phyloP scores from a whole-genome alignment of 2,113 vertebrate species.

The Pseudopipra pipra region DNA sequence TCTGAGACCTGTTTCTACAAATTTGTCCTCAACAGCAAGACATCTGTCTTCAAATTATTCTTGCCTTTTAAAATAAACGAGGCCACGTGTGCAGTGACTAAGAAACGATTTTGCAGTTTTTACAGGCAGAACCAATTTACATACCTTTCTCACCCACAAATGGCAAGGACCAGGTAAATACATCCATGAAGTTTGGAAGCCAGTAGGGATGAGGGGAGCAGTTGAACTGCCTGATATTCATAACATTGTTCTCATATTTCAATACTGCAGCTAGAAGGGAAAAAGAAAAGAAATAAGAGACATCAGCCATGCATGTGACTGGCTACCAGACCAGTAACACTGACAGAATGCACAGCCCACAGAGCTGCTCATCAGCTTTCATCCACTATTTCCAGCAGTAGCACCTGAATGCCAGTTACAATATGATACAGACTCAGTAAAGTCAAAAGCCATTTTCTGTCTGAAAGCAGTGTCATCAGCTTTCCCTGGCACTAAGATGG shows the following conservation, averaged over 20 bases:
- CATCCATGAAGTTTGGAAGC: conserved; percentile 99
- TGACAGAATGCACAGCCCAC: background rate
- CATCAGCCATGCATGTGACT: background rate
- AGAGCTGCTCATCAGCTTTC: background rate
- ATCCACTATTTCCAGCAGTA: background rate
- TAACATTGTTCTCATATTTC: conserved; percentile 99
- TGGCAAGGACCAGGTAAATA: conserved; percentile 97
- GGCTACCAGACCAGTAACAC: background rate
- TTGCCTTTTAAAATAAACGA: background rate
- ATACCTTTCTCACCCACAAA: conserved; percentile 96
- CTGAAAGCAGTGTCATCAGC: background rate
- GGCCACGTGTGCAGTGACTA: background rate
- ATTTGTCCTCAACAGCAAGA: background rate
- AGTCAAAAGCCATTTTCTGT: background rate
- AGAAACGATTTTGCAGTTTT: background rate
- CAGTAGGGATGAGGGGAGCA: conserved; percentile 97
- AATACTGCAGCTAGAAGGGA: conserved; percentile 88
- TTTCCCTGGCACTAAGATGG: background rate
- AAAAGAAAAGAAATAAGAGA: background rate
- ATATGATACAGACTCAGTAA: background rate
- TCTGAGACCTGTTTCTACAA: background rate
- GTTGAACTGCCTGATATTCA: conserved; percentile 99
- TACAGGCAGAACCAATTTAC: background rate
- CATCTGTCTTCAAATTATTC: background rate
- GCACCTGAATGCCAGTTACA: background rate